These are phyloP conservation scores for Cavia aperea DNA, from an alignment of 2,113 vertebrate genomes.

Conservation along the genomic window DNA sequence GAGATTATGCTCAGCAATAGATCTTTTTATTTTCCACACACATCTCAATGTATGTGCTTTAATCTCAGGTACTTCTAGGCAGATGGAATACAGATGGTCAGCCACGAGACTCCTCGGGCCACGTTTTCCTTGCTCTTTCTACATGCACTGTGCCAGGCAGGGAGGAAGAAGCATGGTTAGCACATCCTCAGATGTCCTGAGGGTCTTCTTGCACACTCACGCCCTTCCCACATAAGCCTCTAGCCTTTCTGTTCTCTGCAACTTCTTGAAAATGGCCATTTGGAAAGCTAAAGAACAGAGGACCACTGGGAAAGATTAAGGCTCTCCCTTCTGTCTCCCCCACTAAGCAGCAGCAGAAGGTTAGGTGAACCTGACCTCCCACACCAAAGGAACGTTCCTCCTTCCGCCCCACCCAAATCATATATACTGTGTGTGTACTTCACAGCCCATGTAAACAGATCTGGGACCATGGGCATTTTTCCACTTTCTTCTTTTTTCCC, in stretches of 20 bases:
- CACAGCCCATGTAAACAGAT: not conserved
- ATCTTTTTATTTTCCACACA: not conserved
- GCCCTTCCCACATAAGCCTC: not conserved
- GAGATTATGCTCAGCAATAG: not conserved
- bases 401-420: not conserved
- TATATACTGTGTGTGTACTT: fast-evolving
- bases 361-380: not conserved
- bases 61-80: not conserved
- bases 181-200: not conserved
- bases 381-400: not conserved
- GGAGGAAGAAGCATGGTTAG: not conserved
- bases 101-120: not conserved
- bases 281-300: not conserved
- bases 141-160: not conserved
- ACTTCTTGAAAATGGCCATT: not conserved
- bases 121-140: not conserved
- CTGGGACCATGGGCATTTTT: too few species aligned
- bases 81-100: not conserved
- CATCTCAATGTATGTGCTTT: not conserved
- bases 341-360: not conserved
- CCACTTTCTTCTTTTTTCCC: not conserved
- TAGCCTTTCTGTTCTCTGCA: not conserved
- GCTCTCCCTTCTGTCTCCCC: not conserved
- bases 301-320: not conserved
- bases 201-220: not conserved